Percentiles rank a stretch among this genome's conserved stretches.
phyloP scores from a whole-genome alignment of 2,113 vertebrate species.

The Hylia prasina region DNA sequence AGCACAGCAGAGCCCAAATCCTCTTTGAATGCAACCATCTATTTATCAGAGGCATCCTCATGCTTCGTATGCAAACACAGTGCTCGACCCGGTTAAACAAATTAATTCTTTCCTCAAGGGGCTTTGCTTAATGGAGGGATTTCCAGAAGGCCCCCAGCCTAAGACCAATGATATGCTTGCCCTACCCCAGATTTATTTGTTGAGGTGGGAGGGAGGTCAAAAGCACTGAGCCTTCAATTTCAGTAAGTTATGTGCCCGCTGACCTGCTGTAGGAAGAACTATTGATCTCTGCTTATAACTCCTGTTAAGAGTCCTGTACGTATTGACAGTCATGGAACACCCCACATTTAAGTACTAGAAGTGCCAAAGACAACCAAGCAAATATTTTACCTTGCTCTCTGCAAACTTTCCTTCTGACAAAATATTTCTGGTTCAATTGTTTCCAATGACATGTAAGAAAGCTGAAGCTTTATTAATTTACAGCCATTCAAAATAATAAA shows the following conservation, averaged over 20 bases:
- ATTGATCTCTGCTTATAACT: constrained; percentile 38
- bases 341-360: not conserved
- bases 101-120: not conserved
- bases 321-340: not conserved
- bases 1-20: not conserved
- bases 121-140: not conserved
- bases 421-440: not conserved
- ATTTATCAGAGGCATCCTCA: not conserved
- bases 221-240: constrained; percentile 13
- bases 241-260: constrained; percentile 15
- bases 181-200: constrained; percentile 6
- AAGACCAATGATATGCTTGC: not conserved
- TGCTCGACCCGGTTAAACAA: not conserved
- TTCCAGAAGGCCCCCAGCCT: not conserved
- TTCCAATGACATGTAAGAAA: not conserved
- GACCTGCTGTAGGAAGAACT: constrained; percentile 20
- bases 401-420: not conserved
- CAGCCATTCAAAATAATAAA: not conserved
- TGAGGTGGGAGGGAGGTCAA: constrained; percentile 15
- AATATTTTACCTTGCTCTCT: not conserved
- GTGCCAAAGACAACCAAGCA: not conserved
- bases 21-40: too few relatives aligned
- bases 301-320: not conserved
- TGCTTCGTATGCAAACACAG: not conserved
- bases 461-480: not conserved